Evolutionary conservation across 2,797 vertebrate genomes (phyloP).

Genomic region (Nothura maculosa): DNA sequence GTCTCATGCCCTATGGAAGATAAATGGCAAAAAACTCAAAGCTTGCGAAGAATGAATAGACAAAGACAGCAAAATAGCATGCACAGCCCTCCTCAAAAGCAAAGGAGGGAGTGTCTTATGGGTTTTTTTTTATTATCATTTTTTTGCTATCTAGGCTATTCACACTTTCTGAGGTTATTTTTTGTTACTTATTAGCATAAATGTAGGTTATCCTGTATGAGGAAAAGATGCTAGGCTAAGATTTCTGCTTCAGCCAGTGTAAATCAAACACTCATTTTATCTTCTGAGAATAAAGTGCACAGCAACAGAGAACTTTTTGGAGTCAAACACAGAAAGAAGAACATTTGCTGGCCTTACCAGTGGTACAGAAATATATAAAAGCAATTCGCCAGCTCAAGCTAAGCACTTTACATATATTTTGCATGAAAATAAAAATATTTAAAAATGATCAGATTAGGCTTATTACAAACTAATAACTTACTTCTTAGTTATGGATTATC

Average conservation of each 20-base stretch:
- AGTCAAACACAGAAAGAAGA: neutral
- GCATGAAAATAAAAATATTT: neutral
- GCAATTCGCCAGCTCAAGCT: neutral
- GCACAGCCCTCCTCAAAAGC: neutral
- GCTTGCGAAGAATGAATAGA: neutral
- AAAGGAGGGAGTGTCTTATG: neutral
- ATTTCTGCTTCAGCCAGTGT: neutral
- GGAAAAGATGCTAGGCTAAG: neutral
- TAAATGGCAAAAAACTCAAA: fast-evolving
- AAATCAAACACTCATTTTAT: neutral
- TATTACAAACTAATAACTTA: neutral
- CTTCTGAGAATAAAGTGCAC: neutral
- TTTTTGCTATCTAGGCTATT: neutral
- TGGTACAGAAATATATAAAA: neutral
- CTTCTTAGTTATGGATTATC: neutral
- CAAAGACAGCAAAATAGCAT: slow-evolving; percentile 21
- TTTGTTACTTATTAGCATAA: neutral
- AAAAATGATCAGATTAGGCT: neutral
- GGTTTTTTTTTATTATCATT: too few relatives aligned
- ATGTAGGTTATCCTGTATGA: neutral
- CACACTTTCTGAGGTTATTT: neutral
- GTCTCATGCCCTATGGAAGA: neutral
- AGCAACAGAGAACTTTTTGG: neutral
- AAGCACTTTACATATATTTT: neutral
- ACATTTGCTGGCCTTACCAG: neutral